Evolutionary conservation across 1,140 invertebrate genomes (phyloP), one percentile per base, ranked within the genome.

Genomic region (Drosophila simulans): DNA sequence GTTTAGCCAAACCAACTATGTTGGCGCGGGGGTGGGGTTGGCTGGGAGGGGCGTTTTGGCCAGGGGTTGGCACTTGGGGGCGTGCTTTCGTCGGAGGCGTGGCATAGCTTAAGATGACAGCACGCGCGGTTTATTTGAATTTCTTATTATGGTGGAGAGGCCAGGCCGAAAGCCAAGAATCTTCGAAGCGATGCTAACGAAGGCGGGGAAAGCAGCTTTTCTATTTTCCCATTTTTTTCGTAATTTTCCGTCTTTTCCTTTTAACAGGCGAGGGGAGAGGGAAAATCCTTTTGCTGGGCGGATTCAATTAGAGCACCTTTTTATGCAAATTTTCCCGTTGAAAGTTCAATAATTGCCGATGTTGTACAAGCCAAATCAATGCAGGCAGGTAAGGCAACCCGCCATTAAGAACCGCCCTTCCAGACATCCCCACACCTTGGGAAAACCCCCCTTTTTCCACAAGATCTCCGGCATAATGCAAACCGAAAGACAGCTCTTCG

Each of bases 71-170:
- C 52, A 42, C 55, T 60, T 68, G 46, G 53, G 70, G 79, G 83
- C 82, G 82, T 86, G 77, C 42, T 59, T 48, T 58, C 45, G 78
- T 74, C 40, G 69, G 45, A 75, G 83, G 84, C 85, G 85, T 89
- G 85, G 84, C 77, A 89, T 74, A 80, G 84, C 85, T 90, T 89
- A 89, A 89, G 85, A 89, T 89, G 84, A 89, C 84, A 89, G 84
- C 84, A 73, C 80, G 77, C 85, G 84, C 84, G 84, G 84, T 90
- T 89, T 90, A 89, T 89, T 89, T 89, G 84, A 90, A 89, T 89
- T 89, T 89, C 85, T 90, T 89, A 89, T 89, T 89, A 89, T 74
- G 80, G 64, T 59, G 68, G 49, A 63, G 64, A 37, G 31, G 69
- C 69, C 69, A 39, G 31, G 46, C 39, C 68, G 17, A 25, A 12